Percentiles rank a stretch among this genome's conserved stretches.
Evolutionary conservation across 2,888 invertebrate species (phyloP).

Genomic region (Blastobasis lacticolella): DNA sequence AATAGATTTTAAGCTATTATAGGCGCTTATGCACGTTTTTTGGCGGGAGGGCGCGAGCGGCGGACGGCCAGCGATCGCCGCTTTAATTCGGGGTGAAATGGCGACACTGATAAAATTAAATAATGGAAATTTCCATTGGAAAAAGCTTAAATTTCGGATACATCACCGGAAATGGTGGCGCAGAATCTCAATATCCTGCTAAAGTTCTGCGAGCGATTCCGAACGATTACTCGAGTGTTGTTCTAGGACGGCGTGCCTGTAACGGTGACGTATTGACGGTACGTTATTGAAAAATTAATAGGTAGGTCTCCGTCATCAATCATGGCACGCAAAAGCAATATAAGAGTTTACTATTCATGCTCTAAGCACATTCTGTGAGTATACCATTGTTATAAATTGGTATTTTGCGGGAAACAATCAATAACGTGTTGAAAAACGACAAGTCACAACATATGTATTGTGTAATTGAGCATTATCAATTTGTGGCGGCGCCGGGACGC

Average conservation of each 20-base stretch:
- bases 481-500: conserved; percentile 10
- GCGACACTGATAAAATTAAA: conserved; percentile 28
- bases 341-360: no score
- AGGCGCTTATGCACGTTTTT: conserved; percentile 11
- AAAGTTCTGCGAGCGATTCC: no score
- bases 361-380: no score
- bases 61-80: conserved; percentile 16
- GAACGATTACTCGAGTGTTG: no score
- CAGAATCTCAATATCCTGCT: background rate
- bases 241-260: no score
- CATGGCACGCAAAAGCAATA: no score
- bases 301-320: no score
- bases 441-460: conserved; percentile 25
- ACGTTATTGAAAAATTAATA: no score
- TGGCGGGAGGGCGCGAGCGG: conserved; percentile 7
- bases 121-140: conserved; percentile 30
- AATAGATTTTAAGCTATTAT: conserved; percentile 1
- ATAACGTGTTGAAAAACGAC: conserved; percentile 29
- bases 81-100: conserved; percentile 20
- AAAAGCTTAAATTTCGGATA: conserved; percentile 25
- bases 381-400: no score
- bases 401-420: conserved; percentile 14
- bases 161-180: conserved; percentile 16
- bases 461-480: conserved; percentile 42
- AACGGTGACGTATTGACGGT: no score